Evolutionary conservation across 2,888 invertebrate species (phyloP).

Genomic region (Fragum whitleyi): DNA sequence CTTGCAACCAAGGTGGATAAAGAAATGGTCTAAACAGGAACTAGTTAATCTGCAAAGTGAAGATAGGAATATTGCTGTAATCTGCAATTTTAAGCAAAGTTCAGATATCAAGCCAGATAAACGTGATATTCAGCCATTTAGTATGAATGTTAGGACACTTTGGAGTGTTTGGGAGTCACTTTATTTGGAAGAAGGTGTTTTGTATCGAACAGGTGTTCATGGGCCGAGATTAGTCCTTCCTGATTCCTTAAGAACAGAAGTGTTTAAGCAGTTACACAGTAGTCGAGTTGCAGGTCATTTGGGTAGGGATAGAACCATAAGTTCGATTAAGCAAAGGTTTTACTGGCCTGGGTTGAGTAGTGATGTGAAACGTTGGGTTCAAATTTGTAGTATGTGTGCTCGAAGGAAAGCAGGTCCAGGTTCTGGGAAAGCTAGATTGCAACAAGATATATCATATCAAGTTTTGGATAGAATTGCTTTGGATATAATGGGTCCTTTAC

Average conservation of each 20-base stretch:
- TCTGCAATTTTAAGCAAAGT: no score
- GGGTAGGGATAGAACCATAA: slow-evolving; percentile 56
- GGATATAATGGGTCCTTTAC: slow-evolving; percentile 51
- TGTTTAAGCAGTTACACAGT: slow-evolving; percentile 46
- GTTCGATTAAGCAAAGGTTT: slow-evolving; percentile 42
- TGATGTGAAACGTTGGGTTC: slow-evolving; percentile 38
- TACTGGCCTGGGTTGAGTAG: slow-evolving; percentile 55
- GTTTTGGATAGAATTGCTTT: no score
- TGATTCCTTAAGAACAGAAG: slow-evolving; percentile 15
- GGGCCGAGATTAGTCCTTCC: slow-evolving; percentile 39
- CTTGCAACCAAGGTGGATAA: slow-evolving; percentile 33
- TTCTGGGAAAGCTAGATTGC: slow-evolving; percentile 42
- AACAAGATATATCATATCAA: slow-evolving; percentile 25
- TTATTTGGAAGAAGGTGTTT: neutral
- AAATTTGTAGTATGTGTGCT: slow-evolving; percentile 61
- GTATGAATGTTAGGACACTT: slow-evolving; percentile 25
- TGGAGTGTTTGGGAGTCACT: slow-evolving; percentile 45
- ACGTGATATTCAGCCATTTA: slow-evolving; percentile 20
- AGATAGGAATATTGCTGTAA: slow-evolving; percentile 28
- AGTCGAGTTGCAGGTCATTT: no score
- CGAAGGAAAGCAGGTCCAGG: slow-evolving; percentile 63
- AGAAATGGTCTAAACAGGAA: slow-evolving; percentile 31
- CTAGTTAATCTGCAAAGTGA: slow-evolving; percentile 27
- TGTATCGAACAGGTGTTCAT: slow-evolving; percentile 2
- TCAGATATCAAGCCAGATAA: slow-evolving; percentile 23